phyloP scores from a whole-genome alignment of 2,888 invertebrate genomes.

The Myopa tessellatipennis region DNA sequence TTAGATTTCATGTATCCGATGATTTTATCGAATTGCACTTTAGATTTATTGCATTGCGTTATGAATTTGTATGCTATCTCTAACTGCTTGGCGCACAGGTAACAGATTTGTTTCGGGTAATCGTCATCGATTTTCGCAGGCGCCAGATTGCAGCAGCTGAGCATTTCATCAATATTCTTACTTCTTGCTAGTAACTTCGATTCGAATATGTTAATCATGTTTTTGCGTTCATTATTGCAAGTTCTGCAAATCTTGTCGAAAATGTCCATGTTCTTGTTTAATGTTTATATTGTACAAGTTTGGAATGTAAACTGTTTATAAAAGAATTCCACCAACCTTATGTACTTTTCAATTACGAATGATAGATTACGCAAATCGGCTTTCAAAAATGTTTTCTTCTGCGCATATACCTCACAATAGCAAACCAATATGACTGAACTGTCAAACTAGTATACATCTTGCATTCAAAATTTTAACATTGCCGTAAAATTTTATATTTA shows the following conservation, averaged over 20 bases:
- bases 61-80: constrained; percentile 58
- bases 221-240: constrained; percentile 54
- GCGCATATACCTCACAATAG: no score
- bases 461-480: no score
- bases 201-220: constrained; percentile 49
- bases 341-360: no score
- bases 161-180: constrained; percentile 34
- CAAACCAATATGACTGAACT: no score
- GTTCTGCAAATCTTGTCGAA: constrained; percentile 55
- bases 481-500: no score
- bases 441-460: no score
- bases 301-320: no score
- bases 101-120: constrained; percentile 60
- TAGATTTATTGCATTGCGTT: constrained; percentile 53
- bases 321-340: no score
- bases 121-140: constrained; percentile 43
- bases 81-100: constrained; percentile 56
- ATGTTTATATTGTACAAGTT: no score
- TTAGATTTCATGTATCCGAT: constrained; percentile 39
- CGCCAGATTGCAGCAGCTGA: constrained; percentile 45
- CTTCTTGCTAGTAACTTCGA: constrained; percentile 18
- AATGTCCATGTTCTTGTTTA: constrained; percentile 49
- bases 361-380: no score
- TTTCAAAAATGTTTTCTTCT: no score
- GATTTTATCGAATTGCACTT: constrained; percentile 54